These are phyloP conservation scores for Podarcis muralis DNA, from an alignment of 2,113 vertebrate species.

Conservation along the genomic window DNA sequence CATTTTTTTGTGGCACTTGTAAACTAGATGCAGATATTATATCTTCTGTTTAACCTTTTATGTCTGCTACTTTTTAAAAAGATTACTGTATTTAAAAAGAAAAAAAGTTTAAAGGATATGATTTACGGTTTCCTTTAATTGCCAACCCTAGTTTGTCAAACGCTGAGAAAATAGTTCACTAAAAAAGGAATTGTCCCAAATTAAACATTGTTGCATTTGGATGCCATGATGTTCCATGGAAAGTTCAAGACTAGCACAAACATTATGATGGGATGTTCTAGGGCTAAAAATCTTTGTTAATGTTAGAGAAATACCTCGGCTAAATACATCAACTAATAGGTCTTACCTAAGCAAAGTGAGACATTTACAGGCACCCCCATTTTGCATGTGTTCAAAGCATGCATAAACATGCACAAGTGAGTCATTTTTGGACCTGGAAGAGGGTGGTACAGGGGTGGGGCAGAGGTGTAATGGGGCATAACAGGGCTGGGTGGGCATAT, in stretches of 20 bases:
- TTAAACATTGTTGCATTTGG: slow-evolving; percentile 11
- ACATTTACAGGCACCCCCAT: no score
- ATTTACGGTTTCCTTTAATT: background rate
- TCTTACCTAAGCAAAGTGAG: background rate
- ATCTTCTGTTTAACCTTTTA: background rate
- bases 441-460: no score
- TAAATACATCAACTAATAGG: background rate
- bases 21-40: background rate
- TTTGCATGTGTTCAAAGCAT: no score
- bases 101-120: background rate
- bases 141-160: background rate
- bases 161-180: background rate
- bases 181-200: background rate
- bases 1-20: background rate
- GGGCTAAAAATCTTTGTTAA: background rate
- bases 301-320: background rate
- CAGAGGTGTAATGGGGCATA: no score
- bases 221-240: background rate
- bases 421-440: background rate
- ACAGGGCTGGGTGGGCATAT: no score
- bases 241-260: background rate
- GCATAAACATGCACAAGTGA: no score
- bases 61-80: background rate
- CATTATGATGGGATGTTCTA: background rate
- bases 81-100: no score